These are phyloP conservation scores for Ameiurus melas DNA, from an alignment of 2,113 vertebrate species.

Conservation along the genomic window DNA sequence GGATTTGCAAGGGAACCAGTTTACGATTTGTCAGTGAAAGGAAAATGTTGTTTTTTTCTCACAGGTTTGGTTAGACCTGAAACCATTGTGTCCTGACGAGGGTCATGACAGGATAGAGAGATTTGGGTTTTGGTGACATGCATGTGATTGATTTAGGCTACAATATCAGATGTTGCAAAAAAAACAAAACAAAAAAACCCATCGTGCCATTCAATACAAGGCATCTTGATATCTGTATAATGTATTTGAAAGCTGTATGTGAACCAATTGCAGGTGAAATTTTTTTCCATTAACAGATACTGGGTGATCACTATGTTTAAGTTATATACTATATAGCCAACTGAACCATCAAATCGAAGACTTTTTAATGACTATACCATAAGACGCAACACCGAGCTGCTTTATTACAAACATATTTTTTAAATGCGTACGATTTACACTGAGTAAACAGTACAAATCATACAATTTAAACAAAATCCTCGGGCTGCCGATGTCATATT, in stretches of 20 bases:
- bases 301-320: conserved; percentile 16
- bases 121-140: conserved; percentile 63
- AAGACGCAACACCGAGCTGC: conserved; percentile 32
- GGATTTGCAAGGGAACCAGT: neutral
- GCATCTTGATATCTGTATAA: conserved; percentile 31
- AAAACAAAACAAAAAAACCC: neutral
- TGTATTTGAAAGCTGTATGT: conserved; percentile 27
- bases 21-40: conserved; percentile 15
- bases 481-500: conserved; percentile 64
- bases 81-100: conserved; percentile 4
- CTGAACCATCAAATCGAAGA: neutral
- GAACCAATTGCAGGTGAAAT: neutral
- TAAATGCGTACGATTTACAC: conserved; percentile 55
- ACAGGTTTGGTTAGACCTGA: conserved; percentile 6
- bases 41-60: conserved; percentile 9
- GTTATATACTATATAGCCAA: conserved; percentile 4
- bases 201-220: conserved; percentile 52
- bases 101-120: conserved; percentile 23
- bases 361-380: neutral
- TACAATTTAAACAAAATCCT: conserved; percentile 54
- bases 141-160: conserved; percentile 83
- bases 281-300: conserved; percentile 1
- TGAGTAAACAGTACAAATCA: conserved; percentile 65
- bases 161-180: conserved; percentile 62
- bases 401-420: conserved; percentile 59